phyloP scores from a whole-genome alignment of 2,113 vertebrate species.

The Himantopus leucocephalus region DNA sequence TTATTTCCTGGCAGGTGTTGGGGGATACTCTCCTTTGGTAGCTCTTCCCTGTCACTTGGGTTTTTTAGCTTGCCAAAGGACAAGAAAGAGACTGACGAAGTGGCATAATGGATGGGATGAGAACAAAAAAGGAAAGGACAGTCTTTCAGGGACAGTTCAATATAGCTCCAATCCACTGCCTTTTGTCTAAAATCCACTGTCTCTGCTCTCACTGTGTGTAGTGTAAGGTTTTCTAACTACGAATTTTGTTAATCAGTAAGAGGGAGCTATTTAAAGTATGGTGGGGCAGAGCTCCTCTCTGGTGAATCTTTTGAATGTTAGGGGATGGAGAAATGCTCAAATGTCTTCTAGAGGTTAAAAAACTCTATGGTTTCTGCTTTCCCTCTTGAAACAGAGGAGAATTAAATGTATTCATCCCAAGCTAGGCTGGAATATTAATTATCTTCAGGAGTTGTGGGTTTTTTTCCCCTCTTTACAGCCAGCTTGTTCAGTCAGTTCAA shows the following conservation, averaged over 20 bases:
- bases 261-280: neutral
- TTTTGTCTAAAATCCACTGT: neutral
- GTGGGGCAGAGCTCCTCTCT: neutral
- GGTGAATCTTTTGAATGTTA: neutral
- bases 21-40: neutral
- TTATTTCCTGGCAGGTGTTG: neutral
- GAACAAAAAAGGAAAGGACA: neutral
- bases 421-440: neutral
- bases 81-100: neutral
- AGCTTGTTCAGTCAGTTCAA: neutral
- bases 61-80: neutral
- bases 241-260: neutral
- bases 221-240: neutral
- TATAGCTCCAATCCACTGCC: neutral
- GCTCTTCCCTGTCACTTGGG: neutral
- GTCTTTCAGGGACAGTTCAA: neutral
- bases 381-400: neutral
- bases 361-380: neutral
- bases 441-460: neutral
- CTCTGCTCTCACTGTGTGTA: neutral
- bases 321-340: neutral
- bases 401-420: neutral
- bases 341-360: neutral
- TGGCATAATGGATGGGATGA: rapidly evolving
- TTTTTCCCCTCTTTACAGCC: neutral